phyloP scores from a whole-genome alignment of 2,797 vertebrate species.

The Chaetophractus vellerosus region DNA sequence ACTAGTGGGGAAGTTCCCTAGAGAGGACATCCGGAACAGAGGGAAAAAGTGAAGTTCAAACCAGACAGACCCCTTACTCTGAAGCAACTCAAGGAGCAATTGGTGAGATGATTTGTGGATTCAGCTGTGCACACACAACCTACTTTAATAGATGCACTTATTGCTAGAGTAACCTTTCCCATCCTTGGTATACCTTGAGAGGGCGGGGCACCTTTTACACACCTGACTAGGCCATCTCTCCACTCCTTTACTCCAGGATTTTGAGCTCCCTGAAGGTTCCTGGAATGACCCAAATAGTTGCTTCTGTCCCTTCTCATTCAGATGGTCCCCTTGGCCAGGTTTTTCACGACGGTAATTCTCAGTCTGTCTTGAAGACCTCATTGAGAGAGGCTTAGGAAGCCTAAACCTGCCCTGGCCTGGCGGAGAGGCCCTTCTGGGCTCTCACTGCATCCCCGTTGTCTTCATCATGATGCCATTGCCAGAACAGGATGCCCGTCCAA shows the following conservation, averaged over 20 bases:
- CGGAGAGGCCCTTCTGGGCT: background rate
- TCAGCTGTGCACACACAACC: background rate
- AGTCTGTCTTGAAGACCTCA: slow-evolving; percentile 5
- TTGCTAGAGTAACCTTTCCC: background rate
- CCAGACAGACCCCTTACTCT: background rate
- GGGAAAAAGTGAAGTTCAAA: background rate
- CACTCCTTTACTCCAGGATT: background rate
- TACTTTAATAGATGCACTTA: background rate
- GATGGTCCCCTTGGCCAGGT: background rate
- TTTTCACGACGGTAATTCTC: slow-evolving; percentile 10
- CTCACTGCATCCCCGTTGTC: background rate
- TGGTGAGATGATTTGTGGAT: background rate
- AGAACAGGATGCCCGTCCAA: background rate
- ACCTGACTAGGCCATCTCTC: background rate
- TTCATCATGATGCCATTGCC: no score
- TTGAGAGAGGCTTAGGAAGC: background rate
- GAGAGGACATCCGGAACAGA: background rate
- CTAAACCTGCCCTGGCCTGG: background rate
- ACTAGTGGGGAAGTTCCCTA: background rate
- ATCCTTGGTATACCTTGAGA: background rate
- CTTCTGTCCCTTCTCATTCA: background rate
- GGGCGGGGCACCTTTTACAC: background rate
- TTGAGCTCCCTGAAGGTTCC: slow-evolving; percentile 33
- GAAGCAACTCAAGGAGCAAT: background rate
- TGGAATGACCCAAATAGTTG: background rate